phyloP scores from a whole-genome alignment of 2,888 invertebrate species.

The Drosophila hamatofila region DNA sequence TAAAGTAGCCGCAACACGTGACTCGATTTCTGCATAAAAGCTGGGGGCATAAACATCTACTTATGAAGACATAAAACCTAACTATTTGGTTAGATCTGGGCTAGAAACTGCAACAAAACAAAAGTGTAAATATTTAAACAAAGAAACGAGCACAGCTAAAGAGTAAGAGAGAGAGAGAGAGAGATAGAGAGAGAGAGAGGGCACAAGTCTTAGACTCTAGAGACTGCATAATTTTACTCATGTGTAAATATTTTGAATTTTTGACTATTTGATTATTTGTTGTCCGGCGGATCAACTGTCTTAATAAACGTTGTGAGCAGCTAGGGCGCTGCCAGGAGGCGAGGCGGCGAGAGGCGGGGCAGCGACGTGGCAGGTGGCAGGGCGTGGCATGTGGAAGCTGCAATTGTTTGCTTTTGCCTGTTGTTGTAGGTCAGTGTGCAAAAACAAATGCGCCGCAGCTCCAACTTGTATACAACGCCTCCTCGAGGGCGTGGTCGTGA shows the following conservation, averaged over 20 bases:
- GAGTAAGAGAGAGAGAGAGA: background rate
- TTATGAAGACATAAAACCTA: slow-evolving; percentile 29
- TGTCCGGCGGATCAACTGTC: slow-evolving; percentile 58
- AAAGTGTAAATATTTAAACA: slow-evolving; percentile 74
- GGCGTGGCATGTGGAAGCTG: slow-evolving; percentile 47
- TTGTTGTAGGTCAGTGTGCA: slow-evolving; percentile 84
- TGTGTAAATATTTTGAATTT: slow-evolving; percentile 78
- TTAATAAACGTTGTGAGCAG: slow-evolving; percentile 42
- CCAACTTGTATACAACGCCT: slow-evolving; percentile 54
- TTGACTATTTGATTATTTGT: slow-evolving; percentile 78
- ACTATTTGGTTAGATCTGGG: slow-evolving; percentile 39
- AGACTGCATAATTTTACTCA: slow-evolving; percentile 60
- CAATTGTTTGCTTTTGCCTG: slow-evolving; percentile 74
- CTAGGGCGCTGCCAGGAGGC: background rate
- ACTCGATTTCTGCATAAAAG: slow-evolving; percentile 32
- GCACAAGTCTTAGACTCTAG: slow-evolving; percentile 50
- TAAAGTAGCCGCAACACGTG: slow-evolving; percentile 46
- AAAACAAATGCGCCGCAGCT: slow-evolving; percentile 70
- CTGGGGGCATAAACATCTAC: slow-evolving; percentile 29
- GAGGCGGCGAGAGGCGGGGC: background rate
- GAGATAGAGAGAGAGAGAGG: background rate
- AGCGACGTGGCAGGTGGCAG: slow-evolving; percentile 22
- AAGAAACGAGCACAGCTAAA: slow-evolving; percentile 42
- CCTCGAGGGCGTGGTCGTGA: background rate
- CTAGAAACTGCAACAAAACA: slow-evolving; percentile 51